These are phyloP conservation scores for Subanguina moxae DNA, from an alignment of 1,140 invertebrate genomes.

Conservation along the genomic window DNA sequence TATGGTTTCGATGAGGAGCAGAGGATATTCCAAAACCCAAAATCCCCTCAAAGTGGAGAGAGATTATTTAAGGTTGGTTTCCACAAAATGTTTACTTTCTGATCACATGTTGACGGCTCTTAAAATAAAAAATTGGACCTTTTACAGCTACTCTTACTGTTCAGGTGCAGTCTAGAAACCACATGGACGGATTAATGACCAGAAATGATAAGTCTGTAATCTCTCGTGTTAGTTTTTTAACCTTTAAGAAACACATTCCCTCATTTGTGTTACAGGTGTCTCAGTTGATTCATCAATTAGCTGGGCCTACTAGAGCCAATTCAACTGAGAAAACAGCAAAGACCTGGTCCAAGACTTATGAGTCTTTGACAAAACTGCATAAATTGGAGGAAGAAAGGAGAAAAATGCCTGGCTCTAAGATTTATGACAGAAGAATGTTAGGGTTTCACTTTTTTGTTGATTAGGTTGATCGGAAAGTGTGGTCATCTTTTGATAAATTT, in stretches of 20 bases:
- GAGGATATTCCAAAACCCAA: too few relatives aligned
- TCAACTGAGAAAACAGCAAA: not conserved
- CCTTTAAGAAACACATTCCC: not conserved
- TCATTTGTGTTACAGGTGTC: not conserved
- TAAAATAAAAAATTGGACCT: too few relatives aligned
- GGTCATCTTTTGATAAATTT: too few relatives aligned
- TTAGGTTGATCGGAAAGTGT: not conserved
- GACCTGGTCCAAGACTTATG: not conserved
- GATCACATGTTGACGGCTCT: too few relatives aligned
- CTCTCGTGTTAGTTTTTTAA: not conserved
- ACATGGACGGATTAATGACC: not conserved
- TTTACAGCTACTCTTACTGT: too few relatives aligned
- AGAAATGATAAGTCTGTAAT: not conserved
- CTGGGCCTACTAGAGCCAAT: not conserved
- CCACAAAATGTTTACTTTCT: too few relatives aligned
- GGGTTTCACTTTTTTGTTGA: not conserved
- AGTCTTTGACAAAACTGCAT: not conserved
- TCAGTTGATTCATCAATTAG: not conserved
- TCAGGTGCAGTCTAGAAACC: not conserved
- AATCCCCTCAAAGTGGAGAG: too few relatives aligned
- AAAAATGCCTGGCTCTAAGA: constrained; percentile 1
- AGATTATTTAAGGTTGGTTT: too few relatives aligned
- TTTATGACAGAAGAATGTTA: constrained; percentile 12
- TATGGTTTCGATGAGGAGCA: too few relatives aligned
- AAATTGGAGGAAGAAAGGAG: not conserved